phyloP scores from a whole-genome alignment of 2,113 vertebrate species.

The Aspidoscelis tigris region DNA sequence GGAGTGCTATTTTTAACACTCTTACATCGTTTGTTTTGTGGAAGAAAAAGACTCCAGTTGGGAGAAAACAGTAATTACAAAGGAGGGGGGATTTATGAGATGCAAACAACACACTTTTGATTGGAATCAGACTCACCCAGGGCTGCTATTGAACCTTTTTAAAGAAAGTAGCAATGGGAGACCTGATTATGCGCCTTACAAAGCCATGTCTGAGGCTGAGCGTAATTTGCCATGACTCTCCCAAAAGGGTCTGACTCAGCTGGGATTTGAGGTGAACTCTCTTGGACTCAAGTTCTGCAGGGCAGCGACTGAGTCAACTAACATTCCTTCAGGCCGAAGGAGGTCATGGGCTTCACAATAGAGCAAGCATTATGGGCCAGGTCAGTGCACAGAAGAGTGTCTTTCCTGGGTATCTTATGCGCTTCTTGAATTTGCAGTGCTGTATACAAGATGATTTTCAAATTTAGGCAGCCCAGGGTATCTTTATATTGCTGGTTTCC shows the following conservation, averaged over 20 bases:
- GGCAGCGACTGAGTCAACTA: too few species aligned
- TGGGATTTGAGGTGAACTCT: neutral
- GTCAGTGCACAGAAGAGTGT: neutral
- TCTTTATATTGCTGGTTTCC: neutral
- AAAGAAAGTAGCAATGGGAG: neutral
- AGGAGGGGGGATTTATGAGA: neutral
- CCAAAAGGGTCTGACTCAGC: neutral
- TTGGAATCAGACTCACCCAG: neutral
- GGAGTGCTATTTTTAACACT: slow-evolving; percentile 30
- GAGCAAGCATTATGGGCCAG: neutral
- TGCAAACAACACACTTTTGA: neutral
- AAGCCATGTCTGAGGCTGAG: neutral
- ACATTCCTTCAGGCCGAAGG: slow-evolving; percentile 39
- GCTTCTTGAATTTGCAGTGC: neutral
- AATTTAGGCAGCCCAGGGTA: slow-evolving; percentile 7
- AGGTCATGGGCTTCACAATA: slow-evolving; percentile 19
- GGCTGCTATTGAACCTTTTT: neutral
- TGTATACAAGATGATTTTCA: slow-evolving; percentile 55
- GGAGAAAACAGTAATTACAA: neutral
- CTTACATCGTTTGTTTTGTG: neutral
- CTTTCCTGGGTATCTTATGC: neutral
- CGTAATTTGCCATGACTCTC: neutral
- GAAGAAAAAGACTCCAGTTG: too few species aligned
- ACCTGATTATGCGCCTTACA: neutral
- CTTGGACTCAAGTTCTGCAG: neutral